Evolutionary conservation across 2,113 vertebrate genomes (phyloP).

Genomic region (Xenotilapia caudafasciata): DNA sequence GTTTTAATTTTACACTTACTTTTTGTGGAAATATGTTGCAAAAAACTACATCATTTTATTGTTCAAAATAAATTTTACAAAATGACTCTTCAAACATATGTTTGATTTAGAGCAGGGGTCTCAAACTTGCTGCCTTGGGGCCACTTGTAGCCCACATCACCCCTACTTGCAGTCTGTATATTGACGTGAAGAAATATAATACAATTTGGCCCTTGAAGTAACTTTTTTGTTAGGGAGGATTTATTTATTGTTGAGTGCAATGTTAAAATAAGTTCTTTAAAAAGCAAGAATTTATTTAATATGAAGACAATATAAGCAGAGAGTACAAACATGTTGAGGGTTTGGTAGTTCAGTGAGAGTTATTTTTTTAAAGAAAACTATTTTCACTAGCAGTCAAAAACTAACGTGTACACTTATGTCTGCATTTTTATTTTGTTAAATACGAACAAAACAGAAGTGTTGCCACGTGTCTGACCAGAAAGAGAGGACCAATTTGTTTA

Average conservation of each 20-base stretch:
- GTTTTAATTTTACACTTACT: neutral
- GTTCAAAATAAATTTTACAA: neutral
- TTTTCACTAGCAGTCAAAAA: neutral
- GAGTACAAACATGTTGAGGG: neutral
- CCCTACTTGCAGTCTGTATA: neutral
- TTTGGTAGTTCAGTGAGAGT: neutral
- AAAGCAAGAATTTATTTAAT: neutral
- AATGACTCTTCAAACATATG: neutral
- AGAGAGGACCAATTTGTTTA: neutral
- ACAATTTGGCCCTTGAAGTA: neutral
- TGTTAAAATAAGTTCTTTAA: neutral
- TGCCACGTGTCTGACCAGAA: neutral
- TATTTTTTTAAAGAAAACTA: neutral
- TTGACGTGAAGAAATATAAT: neutral
- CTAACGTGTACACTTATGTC: neutral
- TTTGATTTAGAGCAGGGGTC: neutral
- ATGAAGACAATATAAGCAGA: neutral
- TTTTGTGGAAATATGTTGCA: neutral
- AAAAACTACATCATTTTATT: neutral
- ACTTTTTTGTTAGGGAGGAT: neutral
- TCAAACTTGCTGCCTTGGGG: neutral
- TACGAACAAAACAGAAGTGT: neutral
- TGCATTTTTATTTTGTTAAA: neutral
- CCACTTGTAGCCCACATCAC: neutral
- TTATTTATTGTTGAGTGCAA: neutral